phyloP scores from a whole-genome alignment of 2,797 vertebrate species.

The Sebastes wilsoni region DNA sequence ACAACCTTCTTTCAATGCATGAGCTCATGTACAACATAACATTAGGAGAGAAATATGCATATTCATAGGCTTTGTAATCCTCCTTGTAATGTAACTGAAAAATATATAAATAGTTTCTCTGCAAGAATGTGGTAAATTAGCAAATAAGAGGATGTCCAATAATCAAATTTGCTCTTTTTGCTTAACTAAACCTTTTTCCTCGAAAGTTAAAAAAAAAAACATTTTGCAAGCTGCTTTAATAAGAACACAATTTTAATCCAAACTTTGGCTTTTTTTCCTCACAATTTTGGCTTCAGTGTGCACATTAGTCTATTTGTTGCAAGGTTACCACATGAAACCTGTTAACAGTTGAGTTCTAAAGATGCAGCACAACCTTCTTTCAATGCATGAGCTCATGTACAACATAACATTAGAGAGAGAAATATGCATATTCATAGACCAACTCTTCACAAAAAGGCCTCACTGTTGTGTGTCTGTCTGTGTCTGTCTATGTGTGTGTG shows the following conservation, averaged over 20 bases:
- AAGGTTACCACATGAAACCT: constrained; percentile 20
- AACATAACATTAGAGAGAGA: constrained; percentile 10
- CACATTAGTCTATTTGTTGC: constrained; percentile 16
- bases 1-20: constrained; percentile 18
- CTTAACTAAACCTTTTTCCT: background rate
- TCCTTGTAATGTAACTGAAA: background rate
- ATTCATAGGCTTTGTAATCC: background rate
- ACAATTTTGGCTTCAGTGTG: background rate
- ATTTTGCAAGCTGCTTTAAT: background rate
- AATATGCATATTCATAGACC: constrained; percentile 62
- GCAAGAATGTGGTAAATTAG: no score
- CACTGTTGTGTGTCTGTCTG: background rate
- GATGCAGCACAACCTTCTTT: constrained; percentile 30
- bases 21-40: constrained; percentile 44
- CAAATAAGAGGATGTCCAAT: background rate
- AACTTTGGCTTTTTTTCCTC: background rate
- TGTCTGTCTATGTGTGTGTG: background rate
- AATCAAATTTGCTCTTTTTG: background rate
- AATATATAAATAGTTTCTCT: background rate
- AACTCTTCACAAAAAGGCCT: constrained; percentile 25
- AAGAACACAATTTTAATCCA: background rate
- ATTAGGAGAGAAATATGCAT: background rate
- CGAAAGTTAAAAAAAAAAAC: background rate
- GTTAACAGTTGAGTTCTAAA: constrained; percentile 10
- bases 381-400: constrained; percentile 35